Evolutionary conservation across 2,113 vertebrate species (phyloP), one percentile per base, ranked within the genome.

Genomic region (Nerophis ophidion): DNA sequence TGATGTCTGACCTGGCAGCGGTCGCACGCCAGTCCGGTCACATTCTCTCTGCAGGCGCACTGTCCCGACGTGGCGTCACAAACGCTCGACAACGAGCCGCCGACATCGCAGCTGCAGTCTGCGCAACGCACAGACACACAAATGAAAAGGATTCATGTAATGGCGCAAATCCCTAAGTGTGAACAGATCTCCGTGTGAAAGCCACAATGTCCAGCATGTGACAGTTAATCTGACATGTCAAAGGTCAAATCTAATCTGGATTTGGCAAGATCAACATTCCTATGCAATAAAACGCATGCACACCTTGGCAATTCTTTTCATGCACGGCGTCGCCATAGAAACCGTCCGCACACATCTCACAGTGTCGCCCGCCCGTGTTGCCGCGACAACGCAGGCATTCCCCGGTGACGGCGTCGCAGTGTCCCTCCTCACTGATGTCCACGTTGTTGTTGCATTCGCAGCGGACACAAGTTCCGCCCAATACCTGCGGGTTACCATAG

Each of bases 401-500:
- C 11, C 96, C 96, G 0, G 90, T 96, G 60, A 86, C 17, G 0
- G 80, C 60, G 75, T 98, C 90, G 54, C 96, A 99, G 83, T 91
- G 79, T 0, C 88, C 92, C 0, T 81, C 73, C 63, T 94, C 91
- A 0, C 59, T 64, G 5, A 85, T 66, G 48, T 96, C 71, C 38
- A 92, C 87, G 3, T 99, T 99, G 33, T 89, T 89, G 0, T 87
- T 91, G 76, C 96, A 99, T 68, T 95, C 84, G 50, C 96, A 99
- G 8, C 68, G 87, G 26, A 81, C 12, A 38, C 96, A 99, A 0
- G 76, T 71, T 2, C 89, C 88, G 5, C 93, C 96, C 2, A 89
- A 84, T 0, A 87, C 66, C 0, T 88, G 79, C 9, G 96, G 95
- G 85, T 94, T 90, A 57, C 96, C 96, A 47, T 93, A 88, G 88